phyloP scores from a whole-genome alignment of 2,797 vertebrate species.

The Danio choprae region DNA sequence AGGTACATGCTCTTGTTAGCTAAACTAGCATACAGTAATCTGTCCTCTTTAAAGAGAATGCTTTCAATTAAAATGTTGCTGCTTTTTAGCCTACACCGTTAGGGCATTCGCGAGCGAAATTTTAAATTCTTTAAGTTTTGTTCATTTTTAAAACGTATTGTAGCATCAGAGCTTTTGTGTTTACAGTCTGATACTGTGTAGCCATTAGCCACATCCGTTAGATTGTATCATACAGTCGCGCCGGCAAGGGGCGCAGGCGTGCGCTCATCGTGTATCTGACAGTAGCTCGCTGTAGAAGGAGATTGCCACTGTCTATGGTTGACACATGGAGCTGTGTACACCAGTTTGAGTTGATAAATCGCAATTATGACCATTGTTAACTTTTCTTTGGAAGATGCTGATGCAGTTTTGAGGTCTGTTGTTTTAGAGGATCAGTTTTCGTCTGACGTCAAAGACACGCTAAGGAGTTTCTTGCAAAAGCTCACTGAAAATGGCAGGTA shows the following conservation, averaged over 20 bases:
- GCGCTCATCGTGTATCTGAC: not conserved
- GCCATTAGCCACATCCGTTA: not conserved
- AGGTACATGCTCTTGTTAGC: slow-evolving; percentile 73
- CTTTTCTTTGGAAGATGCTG: not conserved
- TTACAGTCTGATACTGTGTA: not conserved
- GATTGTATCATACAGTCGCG: not conserved
- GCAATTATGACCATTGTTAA: slow-evolving; percentile 17
- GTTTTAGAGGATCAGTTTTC: slow-evolving; percentile 14
- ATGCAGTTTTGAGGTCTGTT: slow-evolving; percentile 7
- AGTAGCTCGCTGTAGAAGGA: slow-evolving; percentile 1
- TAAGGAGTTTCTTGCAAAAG: slow-evolving; percentile 37
- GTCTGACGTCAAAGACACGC: slow-evolving; percentile 41
- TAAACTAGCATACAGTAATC: not conserved
- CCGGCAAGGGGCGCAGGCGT: slow-evolving; percentile 1
- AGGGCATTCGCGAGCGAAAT: not conserved
- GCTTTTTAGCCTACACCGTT: not conserved
- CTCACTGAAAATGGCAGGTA: slow-evolving; percentile 48
- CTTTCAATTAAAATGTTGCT: not conserved
- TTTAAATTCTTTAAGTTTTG: too few species aligned
- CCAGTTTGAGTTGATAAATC: not conserved
- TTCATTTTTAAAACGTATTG: not conserved
- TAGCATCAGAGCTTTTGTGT: not conserved
- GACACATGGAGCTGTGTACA: not conserved
- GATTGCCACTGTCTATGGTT: not conserved
- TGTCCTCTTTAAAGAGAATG: not conserved